Percentiles rank a stretch among this genome's conserved stretches.
These are phyloP conservation scores for Salvelinus alpinus DNA, from an alignment of 2,113 vertebrate genomes.

Conservation along the genomic window DNA sequence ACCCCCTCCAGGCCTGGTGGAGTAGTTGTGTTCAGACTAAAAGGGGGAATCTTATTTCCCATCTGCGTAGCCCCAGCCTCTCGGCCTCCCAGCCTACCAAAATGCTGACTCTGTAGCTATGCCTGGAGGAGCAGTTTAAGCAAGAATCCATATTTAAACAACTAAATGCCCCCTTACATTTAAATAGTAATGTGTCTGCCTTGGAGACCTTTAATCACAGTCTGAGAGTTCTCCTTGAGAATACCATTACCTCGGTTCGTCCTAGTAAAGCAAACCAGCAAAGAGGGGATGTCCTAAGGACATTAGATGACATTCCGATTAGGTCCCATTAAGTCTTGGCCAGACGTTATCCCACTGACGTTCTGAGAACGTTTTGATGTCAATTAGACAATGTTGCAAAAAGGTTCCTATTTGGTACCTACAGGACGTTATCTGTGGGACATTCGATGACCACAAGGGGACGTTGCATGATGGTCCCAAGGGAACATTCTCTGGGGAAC, in stretches of 20 bases:
- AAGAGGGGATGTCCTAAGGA: too few relatives aligned
- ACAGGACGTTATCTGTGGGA: too few relatives aligned
- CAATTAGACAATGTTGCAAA: too few relatives aligned
- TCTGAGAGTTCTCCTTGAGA: conserved; percentile 36
- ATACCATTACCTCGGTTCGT: conserved; percentile 24
- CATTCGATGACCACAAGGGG: too few relatives aligned
- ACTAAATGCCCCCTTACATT: conserved; percentile 66
- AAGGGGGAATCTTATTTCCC: conserved; percentile 66
- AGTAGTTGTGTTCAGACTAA: conserved; percentile 65
- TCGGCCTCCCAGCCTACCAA: conserved; percentile 21
- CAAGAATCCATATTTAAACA: conserved; percentile 76
- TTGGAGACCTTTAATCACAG: conserved; percentile 44
- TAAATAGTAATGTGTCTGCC: conserved; percentile 42
- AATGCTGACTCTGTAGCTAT: conserved; percentile 70
- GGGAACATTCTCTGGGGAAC: too few relatives aligned
- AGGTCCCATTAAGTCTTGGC: too few relatives aligned
- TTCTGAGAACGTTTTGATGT: too few relatives aligned
- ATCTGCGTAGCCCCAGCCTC: conserved; percentile 64
- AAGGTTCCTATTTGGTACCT: too few relatives aligned
- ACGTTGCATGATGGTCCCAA: too few relatives aligned
- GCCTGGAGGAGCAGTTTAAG: conserved; percentile 74
- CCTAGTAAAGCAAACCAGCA: conserved; percentile 16
- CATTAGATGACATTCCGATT: too few relatives aligned
- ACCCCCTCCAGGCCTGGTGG: conserved; percentile 63
- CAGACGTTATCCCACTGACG: too few relatives aligned